phyloP scores from a whole-genome alignment of 2,797 vertebrate species.

The Geotrypetes seraphini region DNA sequence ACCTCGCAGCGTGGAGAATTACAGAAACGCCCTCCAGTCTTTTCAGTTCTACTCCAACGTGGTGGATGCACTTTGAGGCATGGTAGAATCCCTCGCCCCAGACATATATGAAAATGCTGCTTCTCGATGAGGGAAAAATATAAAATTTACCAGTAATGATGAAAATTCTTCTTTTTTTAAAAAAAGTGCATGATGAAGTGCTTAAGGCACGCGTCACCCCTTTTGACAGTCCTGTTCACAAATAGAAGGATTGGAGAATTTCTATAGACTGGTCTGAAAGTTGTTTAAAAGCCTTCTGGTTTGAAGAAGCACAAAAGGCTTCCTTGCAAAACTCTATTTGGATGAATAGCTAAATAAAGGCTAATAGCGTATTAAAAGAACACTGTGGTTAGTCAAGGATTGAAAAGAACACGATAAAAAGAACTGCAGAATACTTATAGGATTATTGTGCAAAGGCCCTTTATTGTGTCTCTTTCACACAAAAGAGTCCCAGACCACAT shows the following conservation, averaged over 20 bases:
- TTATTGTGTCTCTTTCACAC: constrained; percentile 13
- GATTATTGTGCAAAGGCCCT: not conserved
- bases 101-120: not conserved
- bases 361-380: constrained; percentile 69
- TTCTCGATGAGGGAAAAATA: not conserved
- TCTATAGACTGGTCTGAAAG: constrained; percentile 57
- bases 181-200: not conserved
- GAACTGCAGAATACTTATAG: constrained; percentile 4
- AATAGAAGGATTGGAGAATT: constrained; percentile 35
- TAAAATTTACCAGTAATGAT: too few species aligned
- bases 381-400: constrained; percentile 63
- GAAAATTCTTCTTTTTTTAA: too few species aligned
- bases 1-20: constrained; percentile 64
- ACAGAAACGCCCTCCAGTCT: constrained; percentile 54
- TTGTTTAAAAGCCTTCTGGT: constrained; percentile 59
- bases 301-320: constrained; percentile 54
- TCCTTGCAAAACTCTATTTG: constrained; percentile 57
- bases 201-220: constrained; percentile 23
- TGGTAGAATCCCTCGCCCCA: not conserved
- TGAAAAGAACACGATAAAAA: constrained; percentile 65
- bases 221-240: not conserved
- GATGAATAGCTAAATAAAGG: constrained; percentile 57
- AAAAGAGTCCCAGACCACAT: constrained; percentile 15
- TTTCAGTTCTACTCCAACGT: constrained; percentile 25
- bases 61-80: not conserved